phyloP scores from a whole-genome alignment of 2,888 invertebrate species.

The Choreutis nemorana region DNA sequence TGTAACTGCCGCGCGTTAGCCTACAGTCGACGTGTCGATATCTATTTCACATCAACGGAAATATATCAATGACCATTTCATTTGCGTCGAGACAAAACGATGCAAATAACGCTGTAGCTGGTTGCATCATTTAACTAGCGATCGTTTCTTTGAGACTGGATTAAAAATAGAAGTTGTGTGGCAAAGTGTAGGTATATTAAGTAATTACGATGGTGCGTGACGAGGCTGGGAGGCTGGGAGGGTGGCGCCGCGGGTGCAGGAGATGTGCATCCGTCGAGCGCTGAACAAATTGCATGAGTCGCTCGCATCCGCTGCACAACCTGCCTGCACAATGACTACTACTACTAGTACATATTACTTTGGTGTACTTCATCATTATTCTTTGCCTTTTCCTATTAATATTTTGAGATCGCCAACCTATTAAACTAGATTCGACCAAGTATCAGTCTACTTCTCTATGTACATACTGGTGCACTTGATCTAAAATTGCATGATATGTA shows the following conservation, averaged over 20 bases:
- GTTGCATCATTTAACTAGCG: too few species aligned
- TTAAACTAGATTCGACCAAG: too few species aligned
- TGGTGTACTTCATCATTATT: too few species aligned
- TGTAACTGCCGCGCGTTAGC: constrained; percentile 54
- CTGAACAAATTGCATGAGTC: constrained; percentile 34
- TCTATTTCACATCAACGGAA: constrained; percentile 46
- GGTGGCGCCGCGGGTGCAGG: constrained; percentile 27
- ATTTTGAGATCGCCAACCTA: too few species aligned
- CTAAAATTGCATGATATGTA: too few species aligned
- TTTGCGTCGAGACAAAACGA: constrained; percentile 28
- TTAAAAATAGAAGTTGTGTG: constrained; percentile 2
- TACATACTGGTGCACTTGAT: too few species aligned
- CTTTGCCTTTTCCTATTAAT: too few species aligned
- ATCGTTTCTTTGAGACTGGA: too few species aligned
- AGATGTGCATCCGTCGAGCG: constrained; percentile 46
- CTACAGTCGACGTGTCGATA: constrained; percentile 37
- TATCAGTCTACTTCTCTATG: too few species aligned
- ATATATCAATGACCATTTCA: constrained; percentile 38
- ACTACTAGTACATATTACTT: too few species aligned
- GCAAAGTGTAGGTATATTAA: constrained; percentile 5
- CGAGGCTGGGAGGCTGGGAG: constrained; percentile 11
- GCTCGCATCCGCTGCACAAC: constrained; percentile 33
- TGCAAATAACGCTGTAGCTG: too few species aligned
- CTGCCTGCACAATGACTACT: too few species aligned
- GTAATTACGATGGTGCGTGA: constrained; percentile 10